These are phyloP conservation scores for Epinephelus cyanopodus DNA, from an alignment of 2,113 vertebrate genomes.

Conservation along the genomic window DNA sequence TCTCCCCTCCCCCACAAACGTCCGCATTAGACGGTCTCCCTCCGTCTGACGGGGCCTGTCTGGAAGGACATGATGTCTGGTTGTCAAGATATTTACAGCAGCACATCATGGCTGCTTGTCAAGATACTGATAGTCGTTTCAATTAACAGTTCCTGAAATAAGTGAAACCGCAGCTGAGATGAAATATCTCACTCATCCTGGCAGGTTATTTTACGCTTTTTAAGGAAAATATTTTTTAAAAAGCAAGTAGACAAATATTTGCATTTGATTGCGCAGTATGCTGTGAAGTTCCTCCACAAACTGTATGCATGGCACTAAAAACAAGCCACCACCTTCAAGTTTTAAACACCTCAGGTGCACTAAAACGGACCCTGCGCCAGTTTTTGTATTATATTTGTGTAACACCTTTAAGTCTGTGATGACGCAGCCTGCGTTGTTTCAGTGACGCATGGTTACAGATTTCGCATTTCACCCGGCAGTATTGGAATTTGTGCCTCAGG, in stretches of 20 bases:
- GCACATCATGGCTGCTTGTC: constrained; percentile 57
- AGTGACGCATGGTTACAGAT: background rate
- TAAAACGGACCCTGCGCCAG: background rate
- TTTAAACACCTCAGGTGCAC: background rate
- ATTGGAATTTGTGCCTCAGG: background rate
- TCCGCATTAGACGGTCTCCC: constrained; percentile 50
- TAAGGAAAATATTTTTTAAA: background rate
- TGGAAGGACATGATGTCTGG: constrained; percentile 71
- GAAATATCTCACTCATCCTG: background rate
- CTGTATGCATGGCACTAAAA: background rate
- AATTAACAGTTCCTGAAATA: constrained; percentile 29
- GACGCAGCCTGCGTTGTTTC: background rate
- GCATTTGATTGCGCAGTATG: background rate
- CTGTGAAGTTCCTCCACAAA: background rate
- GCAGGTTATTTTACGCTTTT: background rate
- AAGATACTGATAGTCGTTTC: constrained; percentile 48
- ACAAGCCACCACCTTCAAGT: background rate
- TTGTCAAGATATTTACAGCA: constrained; percentile 73
- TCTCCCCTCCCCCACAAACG: constrained; percentile 66
- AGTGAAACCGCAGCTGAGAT: background rate
- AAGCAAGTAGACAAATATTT: background rate
- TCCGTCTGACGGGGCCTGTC: constrained; percentile 58
- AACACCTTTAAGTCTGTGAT: background rate
- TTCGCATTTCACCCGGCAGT: background rate
- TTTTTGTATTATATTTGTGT: background rate